These are phyloP conservation scores for Perodicticus potto DNA, from an alignment of 2,797 vertebrate species.

Conservation along the genomic window DNA sequence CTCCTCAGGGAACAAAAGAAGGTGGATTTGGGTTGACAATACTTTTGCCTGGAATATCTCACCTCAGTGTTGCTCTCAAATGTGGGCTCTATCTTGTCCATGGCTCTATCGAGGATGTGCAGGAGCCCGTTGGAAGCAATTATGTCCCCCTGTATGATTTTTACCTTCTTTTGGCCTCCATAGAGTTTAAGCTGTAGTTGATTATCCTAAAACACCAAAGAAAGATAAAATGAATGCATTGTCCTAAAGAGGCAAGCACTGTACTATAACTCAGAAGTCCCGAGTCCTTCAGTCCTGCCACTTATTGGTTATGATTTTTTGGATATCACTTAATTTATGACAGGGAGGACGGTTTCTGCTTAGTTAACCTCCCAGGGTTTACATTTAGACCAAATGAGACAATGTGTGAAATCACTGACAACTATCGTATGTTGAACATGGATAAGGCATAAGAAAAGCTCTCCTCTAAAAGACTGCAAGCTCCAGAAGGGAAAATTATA, in stretches of 20 bases:
- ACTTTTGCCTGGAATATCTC: neutral
- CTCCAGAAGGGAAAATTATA: neutral
- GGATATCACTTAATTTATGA: neutral
- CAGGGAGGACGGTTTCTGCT: neutral
- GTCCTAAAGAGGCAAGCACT: neutral
- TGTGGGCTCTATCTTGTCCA: conserved; percentile 90
- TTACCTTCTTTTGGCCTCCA: conserved; percentile 90
- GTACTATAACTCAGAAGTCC: neutral
- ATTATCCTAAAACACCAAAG: conserved; percentile 87
- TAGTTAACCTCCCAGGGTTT: neutral
- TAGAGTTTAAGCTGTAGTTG: conserved; percentile 91
- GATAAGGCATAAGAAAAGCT: neutral
- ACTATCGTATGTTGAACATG: neutral
- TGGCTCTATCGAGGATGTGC: conserved; percentile 93
- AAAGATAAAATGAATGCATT: conserved; percentile 12
- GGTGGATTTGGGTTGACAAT: neutral
- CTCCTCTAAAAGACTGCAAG: neutral
- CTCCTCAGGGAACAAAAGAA: neutral
- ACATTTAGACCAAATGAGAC: neutral
- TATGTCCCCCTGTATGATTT: conserved; percentile 90
- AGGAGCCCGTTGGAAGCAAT: conserved; percentile 95
- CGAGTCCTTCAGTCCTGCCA: neutral
- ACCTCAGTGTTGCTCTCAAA: conserved; percentile 92
- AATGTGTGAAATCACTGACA: neutral
- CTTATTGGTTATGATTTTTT: neutral